A percentile compares a stretch with the other conserved stretches of the same genome.
These are phyloP conservation scores for Grammomys dolichurus DNA, from an alignment of 2,113 vertebrate species.

Conservation along the genomic window DNA sequence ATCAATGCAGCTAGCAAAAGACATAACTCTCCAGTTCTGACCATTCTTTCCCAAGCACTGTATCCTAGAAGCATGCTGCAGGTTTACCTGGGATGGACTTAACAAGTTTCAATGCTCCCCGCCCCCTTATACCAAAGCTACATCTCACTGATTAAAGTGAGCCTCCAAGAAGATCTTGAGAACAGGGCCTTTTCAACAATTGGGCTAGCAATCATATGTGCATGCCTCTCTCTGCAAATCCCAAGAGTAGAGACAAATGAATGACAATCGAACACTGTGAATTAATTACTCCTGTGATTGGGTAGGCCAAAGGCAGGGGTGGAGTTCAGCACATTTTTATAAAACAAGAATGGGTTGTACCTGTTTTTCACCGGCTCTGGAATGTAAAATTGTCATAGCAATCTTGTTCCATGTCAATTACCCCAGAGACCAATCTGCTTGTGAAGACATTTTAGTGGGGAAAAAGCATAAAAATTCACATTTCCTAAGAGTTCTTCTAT, in stretches of 20 bases:
- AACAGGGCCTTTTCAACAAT: slow-evolving; percentile 82
- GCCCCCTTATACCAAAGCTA: slow-evolving; percentile 49
- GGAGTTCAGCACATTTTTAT: slow-evolving; percentile 83
- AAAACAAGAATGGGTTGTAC: slow-evolving; percentile 83
- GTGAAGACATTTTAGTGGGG: background rate
- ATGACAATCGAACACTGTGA: slow-evolving; percentile 83
- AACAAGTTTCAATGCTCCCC: background rate
- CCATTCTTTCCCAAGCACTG: background rate
- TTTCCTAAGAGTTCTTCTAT: background rate
- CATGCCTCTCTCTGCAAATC: slow-evolving; percentile 82
- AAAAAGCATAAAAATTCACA: background rate
- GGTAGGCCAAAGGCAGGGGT: slow-evolving; percentile 80
- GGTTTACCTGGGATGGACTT: background rate
- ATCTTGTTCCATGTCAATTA: slow-evolving; percentile 11
- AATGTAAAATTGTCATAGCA: slow-evolving; percentile 33
- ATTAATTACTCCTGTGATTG: slow-evolving; percentile 81
- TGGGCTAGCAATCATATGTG: slow-evolving; percentile 84
- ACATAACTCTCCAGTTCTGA: background rate
- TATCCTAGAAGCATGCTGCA: background rate
- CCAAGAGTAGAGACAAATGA: slow-evolving; percentile 83
- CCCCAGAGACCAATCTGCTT: background rate
- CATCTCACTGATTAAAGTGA: slow-evolving; percentile 74
- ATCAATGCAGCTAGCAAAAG: background rate
- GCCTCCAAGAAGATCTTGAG: slow-evolving; percentile 81
- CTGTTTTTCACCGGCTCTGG: slow-evolving; percentile 59